phyloP scores from a whole-genome alignment of 35 echinoderm and acorn worm species.

The Heliocidaris tuberculata region DNA sequence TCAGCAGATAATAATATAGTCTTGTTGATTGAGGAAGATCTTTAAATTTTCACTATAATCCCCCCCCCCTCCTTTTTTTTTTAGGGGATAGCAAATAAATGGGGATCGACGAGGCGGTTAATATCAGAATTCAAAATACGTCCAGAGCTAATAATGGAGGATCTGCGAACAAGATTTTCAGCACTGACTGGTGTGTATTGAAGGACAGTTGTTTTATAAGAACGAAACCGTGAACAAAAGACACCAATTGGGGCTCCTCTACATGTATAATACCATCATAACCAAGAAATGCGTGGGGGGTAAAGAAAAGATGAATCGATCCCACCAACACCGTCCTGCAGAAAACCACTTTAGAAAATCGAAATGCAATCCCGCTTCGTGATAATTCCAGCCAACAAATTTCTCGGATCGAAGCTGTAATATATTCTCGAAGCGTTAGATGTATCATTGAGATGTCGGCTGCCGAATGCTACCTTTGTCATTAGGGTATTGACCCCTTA shows the following conservation, averaged over 20 bases:
- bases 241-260: background rate
- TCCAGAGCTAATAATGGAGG: background rate
- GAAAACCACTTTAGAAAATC: constrained; percentile 11
- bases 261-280: background rate
- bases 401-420: background rate
- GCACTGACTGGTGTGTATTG: background rate
- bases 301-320: background rate
- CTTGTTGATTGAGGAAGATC: no score
- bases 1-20: no score
- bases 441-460: constrained; percentile 15
- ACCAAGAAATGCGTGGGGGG: background rate
- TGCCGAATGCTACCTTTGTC: background rate
- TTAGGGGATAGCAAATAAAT: no score
- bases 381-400: background rate
- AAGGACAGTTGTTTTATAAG: background rate
- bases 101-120: no score
- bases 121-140: no score
- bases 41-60: no score
- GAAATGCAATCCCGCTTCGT: background rate
- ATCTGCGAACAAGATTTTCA: background rate
- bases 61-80: no score
- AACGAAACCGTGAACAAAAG: background rate
- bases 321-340: background rate
- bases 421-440: background rate
- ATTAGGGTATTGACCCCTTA: background rate